Evolutionary conservation across 2,797 vertebrate genomes (phyloP).

Genomic region (Thunnus albacares): DNA sequence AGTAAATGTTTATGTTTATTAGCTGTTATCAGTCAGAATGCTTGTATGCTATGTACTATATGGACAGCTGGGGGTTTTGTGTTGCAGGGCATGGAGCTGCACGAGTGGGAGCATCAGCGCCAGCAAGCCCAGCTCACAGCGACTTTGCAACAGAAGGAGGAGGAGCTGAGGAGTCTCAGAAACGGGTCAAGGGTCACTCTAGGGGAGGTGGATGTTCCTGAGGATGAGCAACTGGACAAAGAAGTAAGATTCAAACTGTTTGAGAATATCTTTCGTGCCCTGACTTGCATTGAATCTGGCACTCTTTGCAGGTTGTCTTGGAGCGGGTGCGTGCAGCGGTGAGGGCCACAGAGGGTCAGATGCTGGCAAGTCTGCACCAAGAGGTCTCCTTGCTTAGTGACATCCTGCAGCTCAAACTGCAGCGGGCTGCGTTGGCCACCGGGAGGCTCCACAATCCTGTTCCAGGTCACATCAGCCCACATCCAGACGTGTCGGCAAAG

Average conservation of each 20-base stretch:
- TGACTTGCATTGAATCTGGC: not conserved
- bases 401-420: conserved; percentile 62
- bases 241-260: conserved; percentile 36
- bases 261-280: not conserved
- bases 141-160: conserved; percentile 44
- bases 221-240: conserved; percentile 33
- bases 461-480: rapidly evolving
- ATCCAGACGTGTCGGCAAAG: not conserved
- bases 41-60: too few relatives aligned
- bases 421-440: conserved; percentile 33
- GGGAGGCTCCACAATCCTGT: conserved; percentile 28
- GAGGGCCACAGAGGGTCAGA: conserved; percentile 42
- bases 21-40: not conserved
- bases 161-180: conserved; percentile 47
- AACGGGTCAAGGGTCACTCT: conserved; percentile 36
- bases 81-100: conserved; percentile 57
- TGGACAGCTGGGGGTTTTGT: not conserved
- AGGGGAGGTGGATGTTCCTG: conserved; percentile 28
- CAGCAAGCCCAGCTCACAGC: not conserved
- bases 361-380: conserved; percentile 38
- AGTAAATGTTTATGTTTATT: not conserved
- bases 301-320: conserved; percentile 12
- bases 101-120: conserved; percentile 42
- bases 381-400: conserved; percentile 54
- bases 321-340: conserved; percentile 41